Base-by-base conservation (phyloP, 1,140 invertebrate genomes). In the Bombus sylvicola region DNA sequence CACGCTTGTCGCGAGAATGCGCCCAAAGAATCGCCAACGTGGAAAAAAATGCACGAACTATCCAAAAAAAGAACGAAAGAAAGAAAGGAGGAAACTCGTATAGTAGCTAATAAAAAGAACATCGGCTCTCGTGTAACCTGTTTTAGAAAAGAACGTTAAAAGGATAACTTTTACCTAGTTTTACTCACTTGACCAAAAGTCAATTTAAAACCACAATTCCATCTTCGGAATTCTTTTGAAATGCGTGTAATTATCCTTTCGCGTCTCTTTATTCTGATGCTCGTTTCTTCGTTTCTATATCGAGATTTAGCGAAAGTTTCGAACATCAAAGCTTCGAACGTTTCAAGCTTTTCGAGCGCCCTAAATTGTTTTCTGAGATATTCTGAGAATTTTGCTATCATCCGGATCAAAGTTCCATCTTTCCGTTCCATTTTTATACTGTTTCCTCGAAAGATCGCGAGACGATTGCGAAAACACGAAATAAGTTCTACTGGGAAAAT, bases 91-190 rank as follows among this genome's bases (percentile, higher is more conserved):
- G 62, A 31, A 83, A 41, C 41, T n/a, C 31, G 43, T 31, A 4
- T n/a, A 75, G 71, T n/a, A 75, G 71, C 22, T 41, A 41, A 77
- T 68, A 41, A 62, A 77, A 77, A 68, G 43, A 22, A 31, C 73
- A 25, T 34, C 31, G 28, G 34, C 34, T 59, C 4, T 31, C 41
- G 22, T 53, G 18, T 22, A 83, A 77, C 81, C 28, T 68, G 81
- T 83, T 83, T 62, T 22, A 77, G 41, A 43, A 69, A 43, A 31
- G 74, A 77, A 83, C 81, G 72, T 66, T 53, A 8, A 53, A 53
- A 76, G n/a, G 22, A 41, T 53, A 39, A 66, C 41, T 77, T 77
- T 68, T 83, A 77, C 62, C 81, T 57, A 73, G 22, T 25, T 28
- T 12, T 13, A 22, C 18, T 0, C 69, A 43, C 25, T n/a, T 0